Evolutionary conservation across 2,888 invertebrate species (phyloP), one percentile per base, ranked within the genome.

Genomic region (Nezara viridula): DNA sequence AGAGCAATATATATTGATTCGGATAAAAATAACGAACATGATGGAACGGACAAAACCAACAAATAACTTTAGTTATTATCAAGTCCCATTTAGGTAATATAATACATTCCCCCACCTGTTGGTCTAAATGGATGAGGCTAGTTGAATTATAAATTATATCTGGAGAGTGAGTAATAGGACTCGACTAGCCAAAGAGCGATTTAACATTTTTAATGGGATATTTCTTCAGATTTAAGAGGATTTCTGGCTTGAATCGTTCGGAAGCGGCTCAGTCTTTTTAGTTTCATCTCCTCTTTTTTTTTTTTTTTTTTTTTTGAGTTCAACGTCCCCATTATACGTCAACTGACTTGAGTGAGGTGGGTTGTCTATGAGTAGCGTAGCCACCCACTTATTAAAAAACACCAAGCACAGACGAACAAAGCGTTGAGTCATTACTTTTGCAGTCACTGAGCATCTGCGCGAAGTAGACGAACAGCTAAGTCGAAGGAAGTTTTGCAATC

Each of bases 61-160:
- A 37, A 37, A 19, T 73, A 37, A 73, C 37, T 32, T 73, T 73
- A 73, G 4, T 16, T 37, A n/a, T 55, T 60, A 60, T 60, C 32
- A 27, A 3, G n/a, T 55, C 9, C n/a, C 27, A 73, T 73, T 37
- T 16, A 73, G 32, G 66, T 32, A 66, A 66, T 66, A 66, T 32
- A 66, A 73, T 19, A 37, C 37, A 16, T 37, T 10, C 66, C 37
- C 19, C 32, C 24, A 32, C 12, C 19, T 37, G 32, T 21, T 37
- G 19, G 27, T 27, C 27, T 5, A 60, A 60, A 60, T 27, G 60
- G 60, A 60, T 60, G 60, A n/a, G 66, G 7, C 66, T 73, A 73
- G 66, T 73, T 73, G 66, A 73, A 37, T 73, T 73, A 73, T 73
- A 73, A 73, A 73, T 73, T 73, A 73, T 73, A 37, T 37, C 37